These are phyloP conservation scores for Catostylus mosaicus DNA, from an alignment of 30 jellyfish, hydroid and myxozoan genomes.

Conservation along the genomic window DNA sequence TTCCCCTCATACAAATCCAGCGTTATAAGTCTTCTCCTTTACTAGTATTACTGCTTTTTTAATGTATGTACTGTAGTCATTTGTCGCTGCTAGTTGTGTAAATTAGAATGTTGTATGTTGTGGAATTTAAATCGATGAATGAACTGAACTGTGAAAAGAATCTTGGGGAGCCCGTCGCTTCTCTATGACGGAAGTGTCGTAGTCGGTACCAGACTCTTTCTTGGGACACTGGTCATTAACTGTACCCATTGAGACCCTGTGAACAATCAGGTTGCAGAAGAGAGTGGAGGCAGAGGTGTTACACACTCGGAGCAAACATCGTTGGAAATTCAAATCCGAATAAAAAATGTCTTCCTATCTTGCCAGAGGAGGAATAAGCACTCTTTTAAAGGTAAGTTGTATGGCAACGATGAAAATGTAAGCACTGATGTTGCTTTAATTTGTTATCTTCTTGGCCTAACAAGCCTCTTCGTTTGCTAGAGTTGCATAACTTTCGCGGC, in stretches of 20 bases:
- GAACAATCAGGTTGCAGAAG: not conserved
- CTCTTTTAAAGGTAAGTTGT: not conserved
- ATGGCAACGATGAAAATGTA: not conserved
- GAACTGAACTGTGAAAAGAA: too few species aligned
- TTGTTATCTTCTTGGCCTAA: too few species aligned
- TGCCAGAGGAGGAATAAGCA: slow-evolving; percentile 1
- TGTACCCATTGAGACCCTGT: not conserved
- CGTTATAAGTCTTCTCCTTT: too few species aligned
- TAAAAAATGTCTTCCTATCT: slow-evolving; percentile 13
- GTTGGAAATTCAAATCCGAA: not conserved
- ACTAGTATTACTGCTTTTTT: too few species aligned
- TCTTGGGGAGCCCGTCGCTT: too few species aligned
- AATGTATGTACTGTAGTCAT: too few species aligned
- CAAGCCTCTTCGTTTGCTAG: too few species aligned
- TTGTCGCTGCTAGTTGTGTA: too few species aligned
- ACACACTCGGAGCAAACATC: not conserved
- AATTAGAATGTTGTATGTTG: too few species aligned
- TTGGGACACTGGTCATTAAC: not conserved
- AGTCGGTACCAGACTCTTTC: slow-evolving; percentile 1
- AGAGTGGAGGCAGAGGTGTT: not conserved
- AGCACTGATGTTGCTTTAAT: not conserved
- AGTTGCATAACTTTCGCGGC: too few species aligned
- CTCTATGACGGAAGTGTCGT: not conserved
- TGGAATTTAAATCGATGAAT: too few species aligned
- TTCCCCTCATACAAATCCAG: too few species aligned